Evolutionary conservation across 2,888 invertebrate species (phyloP), one percentile per base, ranked within the genome.

Genomic region (Caenorhabditis becei): DNA sequence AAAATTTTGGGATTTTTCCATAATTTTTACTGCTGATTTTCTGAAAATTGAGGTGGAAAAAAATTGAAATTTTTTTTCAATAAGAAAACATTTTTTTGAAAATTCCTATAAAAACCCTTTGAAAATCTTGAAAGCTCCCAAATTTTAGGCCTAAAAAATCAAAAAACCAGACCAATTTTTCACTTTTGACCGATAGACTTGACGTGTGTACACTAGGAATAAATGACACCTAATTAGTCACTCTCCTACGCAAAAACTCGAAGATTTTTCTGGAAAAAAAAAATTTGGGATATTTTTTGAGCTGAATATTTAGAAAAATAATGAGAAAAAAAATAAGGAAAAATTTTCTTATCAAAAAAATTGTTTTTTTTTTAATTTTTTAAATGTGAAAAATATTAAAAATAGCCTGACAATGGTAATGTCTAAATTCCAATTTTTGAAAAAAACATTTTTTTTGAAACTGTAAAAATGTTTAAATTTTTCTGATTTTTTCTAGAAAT

Each of bases 91-190:
- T n/a, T n/a, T n/a, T n/a, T n/a, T n/a, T n/a, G n/a, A n/a, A n/a
- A n/a, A n/a, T n/a, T n/a, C n/a, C n/a, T n/a, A n/a, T n/a, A n/a
- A n/a, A n/a, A n/a, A 54, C 20, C 16, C n/a, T 26, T 8, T 16
- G 56, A 28, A 56, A 59, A 41, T 20, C 28, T 14, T 8, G 47
- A n/a, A 26, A 49, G 23, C 32, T 20, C 18, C 20, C 35, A 53
- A 24, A 66, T 53, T 53, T 37, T 18, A n/a, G 4, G 35, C 4
- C 10, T n/a, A 37, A 54, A 18, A 66, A 54, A 66, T 54, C 54
- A 66, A 66, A 66, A 66, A 66, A 54, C 53, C 66, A 66, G 54
- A 66, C 65, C 54, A 66, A 66, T 66, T 66, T 54, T 66, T 66
- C 65, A 65, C 37, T 4, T 53, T 65, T 11, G n/a, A 51, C 28